These are phyloP conservation scores for Phalacrocorax brasilianus DNA, from an alignment of 2,113 vertebrate genomes.

Conservation along the genomic window DNA sequence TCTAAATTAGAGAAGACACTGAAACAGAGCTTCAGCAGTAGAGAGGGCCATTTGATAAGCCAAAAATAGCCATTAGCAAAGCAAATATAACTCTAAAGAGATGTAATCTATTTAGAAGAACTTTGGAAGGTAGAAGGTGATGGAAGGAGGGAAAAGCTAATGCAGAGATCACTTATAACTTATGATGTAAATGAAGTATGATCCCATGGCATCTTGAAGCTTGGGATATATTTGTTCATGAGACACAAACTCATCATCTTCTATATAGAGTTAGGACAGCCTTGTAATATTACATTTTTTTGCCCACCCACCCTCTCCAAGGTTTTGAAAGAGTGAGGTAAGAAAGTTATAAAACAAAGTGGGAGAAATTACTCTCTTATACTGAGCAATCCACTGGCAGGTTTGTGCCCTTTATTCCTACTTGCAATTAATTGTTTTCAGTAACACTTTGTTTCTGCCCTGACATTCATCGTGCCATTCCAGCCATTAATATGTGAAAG, in stretches of 20 bases:
- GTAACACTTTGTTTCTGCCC: not conserved
- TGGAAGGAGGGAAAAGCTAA: constrained; percentile 50
- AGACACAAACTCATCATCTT: not conserved
- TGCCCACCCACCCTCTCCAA: not conserved
- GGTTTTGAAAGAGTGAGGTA: not conserved
- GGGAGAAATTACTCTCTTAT: not conserved
- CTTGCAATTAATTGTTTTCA: not conserved
- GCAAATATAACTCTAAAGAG: constrained; percentile 30
- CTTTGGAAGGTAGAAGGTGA: constrained; percentile 7
- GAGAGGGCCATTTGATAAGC: not conserved
- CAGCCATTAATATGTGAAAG: not conserved
- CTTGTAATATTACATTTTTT: not conserved
- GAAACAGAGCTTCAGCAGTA: not conserved
- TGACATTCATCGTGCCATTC: not conserved
- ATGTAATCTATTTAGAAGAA: constrained; percentile 2
- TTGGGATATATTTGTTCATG: constrained; percentile 17
- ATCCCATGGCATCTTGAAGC: not conserved
- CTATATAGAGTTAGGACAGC: not conserved
- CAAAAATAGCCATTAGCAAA: constrained; percentile 34
- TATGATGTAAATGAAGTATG: constrained; percentile 41
- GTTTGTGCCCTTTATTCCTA: not conserved
- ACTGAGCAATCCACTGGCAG: not conserved
- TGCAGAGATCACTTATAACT: constrained; percentile 39
- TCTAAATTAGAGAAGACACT: constrained; percentile 16
- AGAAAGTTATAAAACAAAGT: not conserved